These are phyloP conservation scores for Sitta carolinensis DNA, from an alignment of 2,797 vertebrate species.

Conservation along the genomic window DNA sequence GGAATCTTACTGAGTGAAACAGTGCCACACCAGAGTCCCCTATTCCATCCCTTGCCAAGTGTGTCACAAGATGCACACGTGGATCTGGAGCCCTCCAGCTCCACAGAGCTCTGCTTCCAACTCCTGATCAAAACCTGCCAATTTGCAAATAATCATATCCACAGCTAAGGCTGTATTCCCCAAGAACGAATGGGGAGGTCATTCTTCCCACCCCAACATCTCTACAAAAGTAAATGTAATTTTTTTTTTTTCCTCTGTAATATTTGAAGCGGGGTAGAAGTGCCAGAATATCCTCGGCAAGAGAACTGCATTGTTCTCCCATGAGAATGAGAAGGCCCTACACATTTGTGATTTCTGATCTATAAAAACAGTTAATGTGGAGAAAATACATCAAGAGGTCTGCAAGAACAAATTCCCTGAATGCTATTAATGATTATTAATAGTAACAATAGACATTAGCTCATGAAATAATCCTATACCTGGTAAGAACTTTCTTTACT, in stretches of 20 bases:
- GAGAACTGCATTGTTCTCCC: not conserved
- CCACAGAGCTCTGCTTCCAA: not conserved
- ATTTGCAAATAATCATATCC: not conserved
- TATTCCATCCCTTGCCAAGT: not conserved
- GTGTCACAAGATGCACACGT: rapidly evolving
- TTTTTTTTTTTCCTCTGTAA: not conserved
- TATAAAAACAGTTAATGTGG: not conserved
- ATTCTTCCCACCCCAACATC: not conserved
- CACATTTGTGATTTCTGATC: not conserved
- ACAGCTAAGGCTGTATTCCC: not conserved
- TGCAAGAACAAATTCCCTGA: not conserved
- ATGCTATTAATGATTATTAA: not conserved
- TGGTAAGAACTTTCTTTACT: not conserved
- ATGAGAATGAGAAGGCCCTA: not conserved
- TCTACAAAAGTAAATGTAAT: too few species aligned
- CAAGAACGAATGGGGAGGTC: not conserved
- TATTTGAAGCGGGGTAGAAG: not conserved
- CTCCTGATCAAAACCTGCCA: not conserved
- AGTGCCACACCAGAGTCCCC: not conserved
- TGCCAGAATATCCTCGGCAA: not conserved
- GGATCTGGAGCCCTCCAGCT: not conserved
- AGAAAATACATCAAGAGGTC: not conserved
- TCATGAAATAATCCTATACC: not conserved
- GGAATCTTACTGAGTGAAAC: not conserved
- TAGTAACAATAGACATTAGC: not conserved